phyloP scores from a whole-genome alignment of 2,113 vertebrate genomes.

The Psettodes erumei region DNA sequence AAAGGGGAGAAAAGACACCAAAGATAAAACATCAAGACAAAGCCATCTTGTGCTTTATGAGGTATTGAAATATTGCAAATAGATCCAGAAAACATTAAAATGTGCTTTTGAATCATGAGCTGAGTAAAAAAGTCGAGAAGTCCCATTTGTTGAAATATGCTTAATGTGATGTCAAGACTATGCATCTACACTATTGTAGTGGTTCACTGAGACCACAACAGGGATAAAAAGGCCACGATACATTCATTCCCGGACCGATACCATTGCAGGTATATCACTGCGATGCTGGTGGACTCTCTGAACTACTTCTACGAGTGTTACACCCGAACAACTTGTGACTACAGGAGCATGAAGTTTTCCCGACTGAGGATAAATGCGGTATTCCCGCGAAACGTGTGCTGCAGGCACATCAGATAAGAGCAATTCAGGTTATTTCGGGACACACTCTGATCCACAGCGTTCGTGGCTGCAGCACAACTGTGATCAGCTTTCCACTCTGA shows the following conservation, averaged over 20 bases:
- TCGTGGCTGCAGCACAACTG: constrained; percentile 65
- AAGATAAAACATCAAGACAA: not conserved
- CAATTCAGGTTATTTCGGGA: constrained; percentile 73
- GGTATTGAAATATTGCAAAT: not conserved
- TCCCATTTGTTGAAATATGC: constrained; percentile 1
- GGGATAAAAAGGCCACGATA: not conserved
- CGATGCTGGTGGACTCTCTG: not conserved
- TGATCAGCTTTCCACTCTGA: constrained; percentile 72
- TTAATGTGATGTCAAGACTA: not conserved
- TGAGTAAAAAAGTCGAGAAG: too few species aligned
- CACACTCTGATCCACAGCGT: constrained; percentile 56
- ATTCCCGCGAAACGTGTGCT: constrained; percentile 17
- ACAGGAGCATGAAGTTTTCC: not conserved
- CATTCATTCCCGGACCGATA: not conserved
- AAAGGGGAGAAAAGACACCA: not conserved
- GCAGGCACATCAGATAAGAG: constrained; percentile 55
- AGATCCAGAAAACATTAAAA: not conserved
- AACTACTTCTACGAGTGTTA: not conserved
- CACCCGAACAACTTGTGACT: not conserved
- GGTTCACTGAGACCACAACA: not conserved
- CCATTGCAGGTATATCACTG: not conserved
- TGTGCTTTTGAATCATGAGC: not conserved
- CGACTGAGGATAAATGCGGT: constrained; percentile 4
- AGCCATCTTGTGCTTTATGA: not conserved
- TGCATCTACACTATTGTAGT: not conserved